Evolutionary conservation across 2,113 vertebrate genomes (phyloP).

Genomic region (Furnarius figulus): DNA sequence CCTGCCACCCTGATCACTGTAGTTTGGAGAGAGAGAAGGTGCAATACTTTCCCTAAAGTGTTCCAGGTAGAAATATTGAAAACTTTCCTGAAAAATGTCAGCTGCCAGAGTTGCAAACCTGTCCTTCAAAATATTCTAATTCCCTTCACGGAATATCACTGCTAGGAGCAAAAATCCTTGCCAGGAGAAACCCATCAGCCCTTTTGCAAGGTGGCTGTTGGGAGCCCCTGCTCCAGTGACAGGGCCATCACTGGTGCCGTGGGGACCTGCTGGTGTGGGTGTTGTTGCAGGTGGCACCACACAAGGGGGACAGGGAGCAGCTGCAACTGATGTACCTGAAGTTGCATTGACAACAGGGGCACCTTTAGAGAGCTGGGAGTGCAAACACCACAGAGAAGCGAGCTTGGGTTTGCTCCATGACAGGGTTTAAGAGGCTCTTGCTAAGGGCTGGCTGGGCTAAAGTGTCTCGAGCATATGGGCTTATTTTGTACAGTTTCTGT

Average conservation of each 20-base stretch:
- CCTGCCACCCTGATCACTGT: accelerated
- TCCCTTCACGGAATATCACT: neutral
- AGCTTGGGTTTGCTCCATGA: neutral
- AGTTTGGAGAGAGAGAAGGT: neutral
- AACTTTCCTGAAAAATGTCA: neutral
- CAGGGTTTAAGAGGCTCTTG: neutral
- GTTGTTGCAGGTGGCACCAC: neutral
- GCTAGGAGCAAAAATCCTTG: neutral
- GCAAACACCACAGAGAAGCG: neutral
- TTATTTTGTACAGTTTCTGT: constrained; percentile 55
- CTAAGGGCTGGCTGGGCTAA: neutral
- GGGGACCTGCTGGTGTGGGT: neutral
- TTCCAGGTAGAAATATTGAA: neutral
- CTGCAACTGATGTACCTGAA: neutral
- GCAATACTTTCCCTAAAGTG: neutral
- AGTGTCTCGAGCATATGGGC: constrained; percentile 11
- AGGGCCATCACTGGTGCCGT: neutral
- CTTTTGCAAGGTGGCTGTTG: neutral
- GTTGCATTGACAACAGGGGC: neutral
- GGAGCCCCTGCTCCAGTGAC: neutral
- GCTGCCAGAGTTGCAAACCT: neutral
- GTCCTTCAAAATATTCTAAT: neutral
- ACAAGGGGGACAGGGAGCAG: neutral
- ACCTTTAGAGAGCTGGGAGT: neutral
- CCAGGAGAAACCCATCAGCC: neutral